Base-by-base conservation (phyloP, 2,888 invertebrate genomes). In the Philereme transversata region DNA sequence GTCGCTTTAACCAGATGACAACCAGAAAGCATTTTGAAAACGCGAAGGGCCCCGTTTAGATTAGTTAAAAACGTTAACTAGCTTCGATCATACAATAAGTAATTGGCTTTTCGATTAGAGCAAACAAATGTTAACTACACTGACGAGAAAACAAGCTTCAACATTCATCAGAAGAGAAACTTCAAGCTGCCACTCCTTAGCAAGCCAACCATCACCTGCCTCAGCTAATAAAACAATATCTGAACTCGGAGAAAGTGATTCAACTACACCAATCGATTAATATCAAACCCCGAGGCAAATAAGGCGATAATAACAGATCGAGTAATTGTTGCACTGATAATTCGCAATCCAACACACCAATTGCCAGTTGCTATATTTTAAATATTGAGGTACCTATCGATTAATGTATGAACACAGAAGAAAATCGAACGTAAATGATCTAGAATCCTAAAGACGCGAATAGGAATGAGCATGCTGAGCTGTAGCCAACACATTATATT, bases 191-290 rank as follows among this genome's bases (percentile, higher is more conserved):
- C 76, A 78, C 77, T 77, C 76, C 74, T 66, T 65, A 70, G 68
- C 73, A 73, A 73, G 77, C 73, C 76, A 74, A 72, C 74, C 74
- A 62, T 69, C 70, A 73, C 71, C 70, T 74, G 76, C 72, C 71
- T 72, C 33, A 67, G 69, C 68, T 64, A 64, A 69, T 72, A 75
- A 72, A 76, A 85, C 84, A 87, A 87, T 86, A 76, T 76, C 77
- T 82, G 83, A 81, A 78, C 84, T 75, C 73, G 62, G 88, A 81
- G 90, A 90, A 90, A 90, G 88, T 82, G 74, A 73, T 78, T 71
- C 76, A 75, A 72, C 80, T 7, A 40, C 40, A 40, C 40, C 40
- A 80, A 84, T 82, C 85, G 84, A 88, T 89, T 88, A 87, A 88
- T 86, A 82, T 81, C 78, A 73, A 76, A 78, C 77, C 84, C 84